Evolutionary conservation across 1,140 invertebrate genomes (phyloP), one percentile per base, ranked within the genome.

Genomic region (Zaprionus ghesquierei): DNA sequence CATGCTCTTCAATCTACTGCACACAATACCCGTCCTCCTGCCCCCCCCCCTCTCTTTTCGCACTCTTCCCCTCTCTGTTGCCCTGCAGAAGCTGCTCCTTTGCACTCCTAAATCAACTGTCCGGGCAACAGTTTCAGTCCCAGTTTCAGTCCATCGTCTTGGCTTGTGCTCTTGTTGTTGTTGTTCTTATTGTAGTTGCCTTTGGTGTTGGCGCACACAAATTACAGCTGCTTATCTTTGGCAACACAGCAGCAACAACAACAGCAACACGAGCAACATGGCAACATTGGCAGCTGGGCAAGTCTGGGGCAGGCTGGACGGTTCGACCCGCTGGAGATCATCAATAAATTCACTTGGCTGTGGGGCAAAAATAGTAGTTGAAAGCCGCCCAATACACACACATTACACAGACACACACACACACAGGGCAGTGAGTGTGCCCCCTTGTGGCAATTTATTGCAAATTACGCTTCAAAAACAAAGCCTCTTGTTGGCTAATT

Each of bases 141-240:
- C 71, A 38, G 25, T 62, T 79, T 79, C 50, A 62, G 63, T 61
- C 55, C 74, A 81, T 12, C 79, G 38, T 73, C 70, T 73, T 73
- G 50, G 56, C 49, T 53, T 15, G 18, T 77, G 65, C 49, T 60
- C 33, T 64, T 77, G 23, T 9, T 53, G 23, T n/a, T 41, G 38
- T 9, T 64, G 31, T 2, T 38, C 13, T 50, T 38, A 23, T 18
- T 46, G 25, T 63, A 54, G 51, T 65, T 79, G 79, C 79, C 79
- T 56, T 89, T 86, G 82, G 72, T 89, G 84, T 89, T 87, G 82
- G 71, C 69, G 58, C 75, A 84, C 84, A 87, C 82, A 87, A 87
- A 87, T 87, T 87, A 87, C 82, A 84, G 79, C 84, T 89, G 84
- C 84, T 87, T 87, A 87, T 87, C 82, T 89, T 79, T 89, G 75